Percentiles rank a stretch among this genome's conserved stretches.
These are phyloP conservation scores for Limosa lapponica DNA, from an alignment of 2,797 vertebrate species.

Conservation along the genomic window DNA sequence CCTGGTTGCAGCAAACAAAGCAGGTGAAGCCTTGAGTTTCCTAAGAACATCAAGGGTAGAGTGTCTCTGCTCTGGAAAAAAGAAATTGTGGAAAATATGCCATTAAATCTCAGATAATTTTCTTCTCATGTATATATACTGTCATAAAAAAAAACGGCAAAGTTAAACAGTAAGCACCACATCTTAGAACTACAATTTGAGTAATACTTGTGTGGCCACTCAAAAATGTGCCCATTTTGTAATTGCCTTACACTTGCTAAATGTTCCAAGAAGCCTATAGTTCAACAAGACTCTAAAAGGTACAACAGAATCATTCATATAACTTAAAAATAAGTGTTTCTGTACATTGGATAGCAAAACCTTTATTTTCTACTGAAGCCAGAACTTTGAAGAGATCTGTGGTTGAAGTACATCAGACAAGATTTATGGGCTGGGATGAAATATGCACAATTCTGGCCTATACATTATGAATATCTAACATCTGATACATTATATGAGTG, in stretches of 20 bases:
- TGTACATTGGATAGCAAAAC: background rate
- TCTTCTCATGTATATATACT: background rate
- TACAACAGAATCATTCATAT: background rate
- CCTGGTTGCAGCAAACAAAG: conserved; percentile 78
- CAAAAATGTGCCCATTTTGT: background rate
- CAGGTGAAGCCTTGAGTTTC: conserved; percentile 78
- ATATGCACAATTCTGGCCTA: background rate
- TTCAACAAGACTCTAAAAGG: background rate
- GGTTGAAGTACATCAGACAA: background rate
- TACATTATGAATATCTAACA: background rate
- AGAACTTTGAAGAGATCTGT: background rate
- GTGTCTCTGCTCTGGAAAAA: conserved; percentile 83
- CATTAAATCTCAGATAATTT: background rate
- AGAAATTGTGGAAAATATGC: background rate
- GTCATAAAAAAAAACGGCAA: background rate
- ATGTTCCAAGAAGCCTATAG: background rate
- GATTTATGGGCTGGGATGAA: background rate
- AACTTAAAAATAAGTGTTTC: background rate
- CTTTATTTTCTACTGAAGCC: background rate
- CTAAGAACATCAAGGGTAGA: conserved; percentile 77
- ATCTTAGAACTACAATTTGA: background rate
- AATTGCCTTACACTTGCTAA: background rate
- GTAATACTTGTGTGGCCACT: background rate
- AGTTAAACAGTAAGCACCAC: background rate
- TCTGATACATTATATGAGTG: background rate